Percentiles rank a stretch among this genome's conserved stretches.
These are phyloP conservation scores for Aphodius sticticus DNA, from an alignment of 2,888 invertebrate species.

Conservation along the genomic window DNA sequence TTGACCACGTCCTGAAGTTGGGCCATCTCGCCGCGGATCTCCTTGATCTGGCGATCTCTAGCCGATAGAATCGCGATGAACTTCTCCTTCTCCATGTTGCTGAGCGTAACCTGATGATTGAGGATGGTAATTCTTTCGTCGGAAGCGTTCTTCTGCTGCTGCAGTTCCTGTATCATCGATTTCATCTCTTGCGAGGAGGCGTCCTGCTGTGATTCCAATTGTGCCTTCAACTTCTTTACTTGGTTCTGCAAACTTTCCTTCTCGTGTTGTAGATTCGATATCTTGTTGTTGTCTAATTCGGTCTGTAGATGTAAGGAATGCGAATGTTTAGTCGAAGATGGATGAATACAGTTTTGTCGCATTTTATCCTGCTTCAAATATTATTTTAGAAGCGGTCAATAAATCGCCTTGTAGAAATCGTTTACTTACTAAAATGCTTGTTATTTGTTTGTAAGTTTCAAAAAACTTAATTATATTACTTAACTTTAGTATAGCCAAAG, in stretches of 20 bases:
- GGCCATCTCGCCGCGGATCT: conserved; percentile 56
- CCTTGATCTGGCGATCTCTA: conserved; percentile 57
- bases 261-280: conserved; percentile 39
- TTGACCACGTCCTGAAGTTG: conserved; percentile 57
- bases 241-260: conserved; percentile 44
- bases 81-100: conserved; percentile 57
- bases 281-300: conserved; percentile 46
- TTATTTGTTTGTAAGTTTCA: no score
- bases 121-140: conserved; percentile 51
- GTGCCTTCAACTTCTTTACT: conserved; percentile 44
- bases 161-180: conserved; percentile 50
- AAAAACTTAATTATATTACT: no score
- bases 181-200: conserved; percentile 48
- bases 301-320: conserved; percentile 22
- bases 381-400: conserved; percentile 5
- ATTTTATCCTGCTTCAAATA: background rate
- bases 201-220: conserved; percentile 44
- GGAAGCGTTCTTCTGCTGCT: conserved; percentile 48
- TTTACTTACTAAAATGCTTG: no score
- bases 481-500: no score
- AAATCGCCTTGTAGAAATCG: background rate
- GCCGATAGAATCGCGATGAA: conserved; percentile 55
- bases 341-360: background rate
- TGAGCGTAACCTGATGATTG: conserved; percentile 53
- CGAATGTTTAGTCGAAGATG: background rate